Evolutionary conservation across 2,113 vertebrate species (phyloP).

Genomic region (western clawed frog (Xenopus tropicalis)): UCB_Xtro_10.0 CM004447.2:31399501-31400000

Average conservation of each 20-base stretch:
- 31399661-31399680: no score
- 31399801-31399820: constrained; percentile 48
- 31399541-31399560: background rate
- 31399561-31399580: background rate
- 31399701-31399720: no score
- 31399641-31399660: background rate
- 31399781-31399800: constrained; percentile 4
- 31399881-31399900: constrained; percentile 41
- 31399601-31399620: background rate
- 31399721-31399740: no score
- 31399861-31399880: constrained; percentile 46
- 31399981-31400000: constrained; percentile 12
- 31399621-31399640: constrained; percentile 12
- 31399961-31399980: constrained; percentile 27
- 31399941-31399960: constrained; percentile 6
- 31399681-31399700: no score
- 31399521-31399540: no score
- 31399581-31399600: background rate
- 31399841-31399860: constrained; percentile 56
- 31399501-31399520: no score
- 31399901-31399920: constrained; percentile 50
- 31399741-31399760: no score
- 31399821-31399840: constrained; percentile 65
- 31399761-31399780: background rate
- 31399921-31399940: constrained; percentile 43